Base-by-base conservation (phyloP, 2,113 vertebrate species). In the Saguinus midas region DNA sequence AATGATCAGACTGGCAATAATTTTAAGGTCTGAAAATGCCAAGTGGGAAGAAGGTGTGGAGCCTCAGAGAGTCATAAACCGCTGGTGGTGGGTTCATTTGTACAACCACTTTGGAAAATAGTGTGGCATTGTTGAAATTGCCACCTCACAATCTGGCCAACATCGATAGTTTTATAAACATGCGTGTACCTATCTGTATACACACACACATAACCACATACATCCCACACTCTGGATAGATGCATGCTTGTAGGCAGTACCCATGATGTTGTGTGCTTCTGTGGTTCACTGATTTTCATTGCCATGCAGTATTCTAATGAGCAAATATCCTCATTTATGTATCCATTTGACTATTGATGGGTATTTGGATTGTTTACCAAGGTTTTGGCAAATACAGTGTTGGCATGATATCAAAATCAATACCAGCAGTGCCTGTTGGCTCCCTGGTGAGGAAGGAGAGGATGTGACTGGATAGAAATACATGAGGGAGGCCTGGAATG, bases 221-320 rank as follows among this genome's bases (percentile, higher is more conserved):
- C 17, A 29, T 1, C 87, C 4, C 37, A 18, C 5, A 40, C 37
- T 11, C 57, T 1, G 6, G 23, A 6, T 0, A 8, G 32, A 2
- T 1, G 1, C 6, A 1, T 0, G 75, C 35, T n/a, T 13, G 23
- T 4, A 6, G 6, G 43, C 64, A 10, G 0, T 4, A 32, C 37
- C 23, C 23, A 1, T 9, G 6, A 29, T 5, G 20, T 72, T 72
- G 20, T 72, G 18, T 40, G 16, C 23, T 3, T 14, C 88, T 6
- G 35, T 37, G 4, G 12, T 37, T 72, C 70, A 72, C 9, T 21
- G 27, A 72, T 72, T 72, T 10, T n/a, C 35, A 1, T 3, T 20
- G 57, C 57, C 3, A 0, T 6, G 14, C 5, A 12, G 9, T 1
- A 37, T 11, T 37, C 43, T 40, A 0, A 0, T 17, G 23, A 8